phyloP scores from a whole-genome alignment of 2,888 invertebrate genomes.

The Thyatira batis region DNA sequence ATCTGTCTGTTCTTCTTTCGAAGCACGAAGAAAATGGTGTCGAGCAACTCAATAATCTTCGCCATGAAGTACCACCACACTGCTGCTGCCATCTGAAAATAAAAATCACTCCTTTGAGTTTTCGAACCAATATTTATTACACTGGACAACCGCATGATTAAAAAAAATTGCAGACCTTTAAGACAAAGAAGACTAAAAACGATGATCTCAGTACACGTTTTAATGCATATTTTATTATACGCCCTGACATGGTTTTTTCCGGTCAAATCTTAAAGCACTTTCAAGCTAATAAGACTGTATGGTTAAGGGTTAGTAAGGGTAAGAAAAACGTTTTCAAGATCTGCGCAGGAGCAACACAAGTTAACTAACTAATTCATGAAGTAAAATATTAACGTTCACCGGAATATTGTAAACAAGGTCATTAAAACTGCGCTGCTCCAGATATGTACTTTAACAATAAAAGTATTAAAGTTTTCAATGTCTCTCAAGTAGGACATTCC shows the following conservation, averaged over 20 bases:
- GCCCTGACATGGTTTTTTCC: not conserved
- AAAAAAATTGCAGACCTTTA: not conserved
- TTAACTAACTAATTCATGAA: not conserved
- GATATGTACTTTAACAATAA: not conserved
- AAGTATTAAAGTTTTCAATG: not conserved
- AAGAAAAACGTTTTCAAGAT: too few species aligned
- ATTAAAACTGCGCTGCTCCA: not conserved
- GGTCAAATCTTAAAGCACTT: too few species aligned
- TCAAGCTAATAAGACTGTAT: not conserved
- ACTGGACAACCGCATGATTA: too few species aligned
- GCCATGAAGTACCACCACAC: conserved; percentile 92
- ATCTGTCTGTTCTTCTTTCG: conserved; percentile 95
- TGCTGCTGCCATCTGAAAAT: conserved; percentile 80
- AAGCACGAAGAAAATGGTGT: conserved; percentile 94
- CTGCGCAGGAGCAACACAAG: not conserved
- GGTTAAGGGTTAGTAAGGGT: too few species aligned
- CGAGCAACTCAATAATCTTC: conserved; percentile 89
- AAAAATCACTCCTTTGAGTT: not conserved
- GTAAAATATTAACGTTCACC: not conserved
- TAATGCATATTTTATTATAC: not conserved
- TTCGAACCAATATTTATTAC: too few species aligned
- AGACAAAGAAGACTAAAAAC: not conserved
- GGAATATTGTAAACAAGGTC: not conserved
- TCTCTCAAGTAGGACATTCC: not conserved
- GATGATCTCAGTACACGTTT: not conserved